phyloP scores from a whole-genome alignment of 2,113 vertebrate species.

The Lepus americanus region DNA sequence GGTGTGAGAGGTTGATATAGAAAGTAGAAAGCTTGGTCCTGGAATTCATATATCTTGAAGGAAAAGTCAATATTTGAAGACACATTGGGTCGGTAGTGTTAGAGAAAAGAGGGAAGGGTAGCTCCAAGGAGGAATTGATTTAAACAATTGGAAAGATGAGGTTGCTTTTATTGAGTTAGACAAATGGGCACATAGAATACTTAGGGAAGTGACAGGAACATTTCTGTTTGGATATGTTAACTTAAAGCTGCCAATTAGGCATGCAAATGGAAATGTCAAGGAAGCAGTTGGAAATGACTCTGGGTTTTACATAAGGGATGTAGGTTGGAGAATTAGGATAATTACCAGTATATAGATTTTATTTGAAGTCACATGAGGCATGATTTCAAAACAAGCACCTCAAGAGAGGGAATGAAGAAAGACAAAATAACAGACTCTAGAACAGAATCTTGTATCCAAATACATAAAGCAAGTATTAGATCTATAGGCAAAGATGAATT shows the following conservation, averaged over 20 bases:
- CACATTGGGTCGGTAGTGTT: not conserved
- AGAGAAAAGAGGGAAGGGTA: not conserved
- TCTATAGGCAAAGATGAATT: too few relatives aligned
- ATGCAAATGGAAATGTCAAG: not conserved
- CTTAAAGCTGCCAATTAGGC: not conserved
- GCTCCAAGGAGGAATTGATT: not conserved
- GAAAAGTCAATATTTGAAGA: conserved; percentile 18
- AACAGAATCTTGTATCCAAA: not conserved
- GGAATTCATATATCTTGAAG: not conserved
- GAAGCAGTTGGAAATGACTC: not conserved
- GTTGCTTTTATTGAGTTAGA: not conserved
- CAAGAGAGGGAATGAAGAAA: not conserved
- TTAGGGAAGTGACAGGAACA: not conserved
- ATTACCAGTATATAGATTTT: not conserved
- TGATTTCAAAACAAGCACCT: not conserved
- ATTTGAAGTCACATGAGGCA: not conserved
- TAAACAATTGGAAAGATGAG: not conserved
- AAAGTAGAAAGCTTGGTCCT: conserved; percentile 28
- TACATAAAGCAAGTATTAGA: too few relatives aligned
- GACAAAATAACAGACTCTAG: not conserved
- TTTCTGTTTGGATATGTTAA: not conserved
- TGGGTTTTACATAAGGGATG: not conserved
- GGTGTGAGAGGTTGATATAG: not conserved
- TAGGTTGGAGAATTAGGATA: not conserved
- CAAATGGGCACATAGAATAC: not conserved